Percentiles rank a stretch among this genome's conserved stretches.
Conservation (phyloP, 2,797 vertebrate species). For the Cuniculus paca region DNA sequence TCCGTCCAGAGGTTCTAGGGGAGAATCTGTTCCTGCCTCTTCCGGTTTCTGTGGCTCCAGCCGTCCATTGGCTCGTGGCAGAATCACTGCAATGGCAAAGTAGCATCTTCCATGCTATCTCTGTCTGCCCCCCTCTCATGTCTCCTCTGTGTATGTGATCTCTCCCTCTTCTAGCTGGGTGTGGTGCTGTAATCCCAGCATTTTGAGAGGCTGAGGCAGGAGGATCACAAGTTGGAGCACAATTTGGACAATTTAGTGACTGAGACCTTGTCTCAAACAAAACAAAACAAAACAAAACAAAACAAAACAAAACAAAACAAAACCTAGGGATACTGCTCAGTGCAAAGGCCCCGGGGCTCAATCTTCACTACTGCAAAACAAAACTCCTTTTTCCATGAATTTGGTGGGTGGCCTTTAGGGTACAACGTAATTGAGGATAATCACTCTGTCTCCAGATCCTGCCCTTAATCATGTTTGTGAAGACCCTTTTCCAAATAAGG, state of each 20-base stretch:
- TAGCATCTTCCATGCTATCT: background rate
- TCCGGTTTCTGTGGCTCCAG: background rate
- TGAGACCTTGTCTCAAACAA: background rate
- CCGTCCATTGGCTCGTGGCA: background rate
- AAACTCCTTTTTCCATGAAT: rapidly evolving
- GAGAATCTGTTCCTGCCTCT: background rate
- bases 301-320: background rate
- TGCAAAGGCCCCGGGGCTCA: background rate
- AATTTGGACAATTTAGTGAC: background rate
- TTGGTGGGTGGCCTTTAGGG: rapidly evolving
- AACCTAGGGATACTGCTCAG: background rate
- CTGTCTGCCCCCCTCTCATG: rapidly evolving
- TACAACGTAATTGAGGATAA: rapidly evolving
- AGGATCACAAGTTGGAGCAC: background rate
- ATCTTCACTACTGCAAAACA: background rate
- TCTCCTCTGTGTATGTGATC: background rate
- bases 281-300: background rate
- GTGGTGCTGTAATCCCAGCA: background rate
- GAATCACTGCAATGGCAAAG: rapidly evolving
- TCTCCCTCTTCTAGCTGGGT: background rate
- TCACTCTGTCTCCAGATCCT: background rate
- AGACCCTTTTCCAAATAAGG: background rate
- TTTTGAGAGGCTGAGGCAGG: background rate
- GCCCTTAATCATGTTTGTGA: too few relatives aligned
- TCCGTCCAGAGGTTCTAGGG: rapidly evolving